These are phyloP conservation scores for Porites evermanni DNA, from an alignment of 92 coral and sea anemone genomes.

Conservation along the genomic window DNA sequence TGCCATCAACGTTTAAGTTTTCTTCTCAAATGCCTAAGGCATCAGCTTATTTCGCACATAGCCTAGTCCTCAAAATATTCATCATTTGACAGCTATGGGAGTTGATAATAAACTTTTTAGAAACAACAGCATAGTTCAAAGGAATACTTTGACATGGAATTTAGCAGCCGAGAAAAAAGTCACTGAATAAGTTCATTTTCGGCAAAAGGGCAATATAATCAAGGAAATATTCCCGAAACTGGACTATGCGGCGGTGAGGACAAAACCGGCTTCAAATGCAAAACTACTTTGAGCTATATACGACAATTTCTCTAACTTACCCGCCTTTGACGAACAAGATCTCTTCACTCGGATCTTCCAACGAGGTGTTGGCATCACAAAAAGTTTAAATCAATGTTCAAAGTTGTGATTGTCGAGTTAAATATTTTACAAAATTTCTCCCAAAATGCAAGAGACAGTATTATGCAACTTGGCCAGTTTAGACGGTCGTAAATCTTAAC, in stretches of 20 bases:
- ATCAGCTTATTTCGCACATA: background rate
- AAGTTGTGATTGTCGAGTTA: background rate
- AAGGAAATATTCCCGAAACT: background rate
- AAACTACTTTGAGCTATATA: no score
- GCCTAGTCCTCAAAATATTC: no score
- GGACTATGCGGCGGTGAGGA: background rate
- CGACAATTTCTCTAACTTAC: background rate
- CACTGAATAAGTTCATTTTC: background rate
- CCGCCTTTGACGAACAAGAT: constrained; percentile 13
- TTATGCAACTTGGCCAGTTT: background rate
- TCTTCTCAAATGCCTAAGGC: background rate
- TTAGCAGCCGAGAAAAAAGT: no score
- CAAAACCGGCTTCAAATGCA: background rate
- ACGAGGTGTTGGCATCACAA: constrained; percentile 27
- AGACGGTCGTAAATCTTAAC: background rate
- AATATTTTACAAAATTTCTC: background rate
- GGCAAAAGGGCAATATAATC: background rate
- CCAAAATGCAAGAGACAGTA: constrained; percentile 2
- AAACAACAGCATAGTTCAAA: background rate
- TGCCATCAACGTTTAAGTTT: background rate
- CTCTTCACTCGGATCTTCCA: constrained; percentile 15
- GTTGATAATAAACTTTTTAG: background rate
- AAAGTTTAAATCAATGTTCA: background rate
- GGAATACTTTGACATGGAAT: background rate
- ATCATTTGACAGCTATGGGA: background rate